Evolutionary conservation across 2,888 invertebrate species (phyloP).

Genomic region (Frankliniella intonsa): DNA sequence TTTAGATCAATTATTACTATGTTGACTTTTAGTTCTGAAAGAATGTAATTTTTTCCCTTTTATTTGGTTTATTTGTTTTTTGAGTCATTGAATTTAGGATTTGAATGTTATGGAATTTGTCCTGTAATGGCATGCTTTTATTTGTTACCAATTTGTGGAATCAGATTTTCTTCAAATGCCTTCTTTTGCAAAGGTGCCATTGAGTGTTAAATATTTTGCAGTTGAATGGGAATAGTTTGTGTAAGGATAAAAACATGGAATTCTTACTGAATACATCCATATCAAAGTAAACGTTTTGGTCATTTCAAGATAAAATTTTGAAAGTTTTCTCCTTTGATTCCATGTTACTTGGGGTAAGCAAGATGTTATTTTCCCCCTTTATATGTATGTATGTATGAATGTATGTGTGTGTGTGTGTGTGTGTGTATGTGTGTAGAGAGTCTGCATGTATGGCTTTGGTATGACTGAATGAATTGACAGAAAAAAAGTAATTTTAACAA

Average conservation of each 20-base stretch:
- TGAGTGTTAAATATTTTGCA: not conserved
- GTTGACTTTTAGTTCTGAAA: not conserved
- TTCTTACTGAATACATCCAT: no score
- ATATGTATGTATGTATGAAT: no score
- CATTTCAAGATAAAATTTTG: no score
- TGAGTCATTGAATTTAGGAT: not conserved
- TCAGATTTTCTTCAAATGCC: not conserved
- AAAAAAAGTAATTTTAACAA: not conserved
- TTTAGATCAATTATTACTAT: not conserved
- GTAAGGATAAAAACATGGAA: no score
- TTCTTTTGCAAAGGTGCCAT: not conserved
- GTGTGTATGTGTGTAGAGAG: not conserved
- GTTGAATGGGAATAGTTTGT: no score
- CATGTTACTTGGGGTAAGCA: no score
- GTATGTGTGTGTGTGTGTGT: not conserved
- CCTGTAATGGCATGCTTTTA: not conserved
- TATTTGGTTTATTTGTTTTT: not conserved
- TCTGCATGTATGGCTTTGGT: not conserved
- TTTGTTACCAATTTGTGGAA: constrained; percentile 16
- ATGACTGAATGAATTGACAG: not conserved
- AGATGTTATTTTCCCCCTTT: no score
- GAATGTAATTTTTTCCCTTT: not conserved
- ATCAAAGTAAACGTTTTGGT: no score
- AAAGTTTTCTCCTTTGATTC: no score
- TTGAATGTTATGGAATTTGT: not conserved